Conservation (phyloP, 2,888 invertebrate genomes). For the Ecliptopera silaceata region DNA sequence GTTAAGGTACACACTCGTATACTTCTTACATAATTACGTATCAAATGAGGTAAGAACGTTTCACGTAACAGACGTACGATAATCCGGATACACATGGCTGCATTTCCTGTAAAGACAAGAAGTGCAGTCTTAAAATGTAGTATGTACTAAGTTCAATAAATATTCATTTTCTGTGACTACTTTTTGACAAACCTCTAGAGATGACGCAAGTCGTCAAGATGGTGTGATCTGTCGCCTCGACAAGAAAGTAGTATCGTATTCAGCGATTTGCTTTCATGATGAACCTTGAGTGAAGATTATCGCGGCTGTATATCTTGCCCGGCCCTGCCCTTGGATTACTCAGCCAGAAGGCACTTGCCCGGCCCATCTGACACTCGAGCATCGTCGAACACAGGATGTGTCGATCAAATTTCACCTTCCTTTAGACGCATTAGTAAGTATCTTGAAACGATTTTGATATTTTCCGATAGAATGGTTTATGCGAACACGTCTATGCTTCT, state of each 20-base stretch:
- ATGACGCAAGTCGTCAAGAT: not conserved
- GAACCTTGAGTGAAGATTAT: conserved; percentile 63
- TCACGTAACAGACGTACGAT: no score
- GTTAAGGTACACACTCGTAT: no score
- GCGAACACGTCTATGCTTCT: not conserved
- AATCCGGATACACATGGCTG: no score
- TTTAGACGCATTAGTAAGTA: conserved; percentile 17
- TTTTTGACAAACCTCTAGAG: conserved; percentile 17
- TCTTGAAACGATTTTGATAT: conserved; percentile 8
- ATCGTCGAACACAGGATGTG: conserved; percentile 45
- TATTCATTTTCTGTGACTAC: no score
- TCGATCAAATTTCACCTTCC: conserved; percentile 41
- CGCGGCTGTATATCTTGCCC: conserved; percentile 57
- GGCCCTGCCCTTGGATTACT: conserved; percentile 55
- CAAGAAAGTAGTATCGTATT: conserved; percentile 49
- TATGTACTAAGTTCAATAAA: no score
- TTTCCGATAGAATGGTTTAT: not conserved
- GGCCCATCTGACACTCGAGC: conserved; percentile 45
- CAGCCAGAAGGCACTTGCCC: conserved; percentile 47
- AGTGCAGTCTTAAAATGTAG: no score
- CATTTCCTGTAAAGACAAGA: no score
- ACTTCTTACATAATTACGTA: no score
- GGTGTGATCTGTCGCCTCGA: conserved; percentile 23
- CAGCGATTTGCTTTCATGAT: conserved; percentile 59
- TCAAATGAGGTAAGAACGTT: no score